Conservation (phyloP, 2,797 vertebrate species). For the Epinephelus malabaricus region DNA sequence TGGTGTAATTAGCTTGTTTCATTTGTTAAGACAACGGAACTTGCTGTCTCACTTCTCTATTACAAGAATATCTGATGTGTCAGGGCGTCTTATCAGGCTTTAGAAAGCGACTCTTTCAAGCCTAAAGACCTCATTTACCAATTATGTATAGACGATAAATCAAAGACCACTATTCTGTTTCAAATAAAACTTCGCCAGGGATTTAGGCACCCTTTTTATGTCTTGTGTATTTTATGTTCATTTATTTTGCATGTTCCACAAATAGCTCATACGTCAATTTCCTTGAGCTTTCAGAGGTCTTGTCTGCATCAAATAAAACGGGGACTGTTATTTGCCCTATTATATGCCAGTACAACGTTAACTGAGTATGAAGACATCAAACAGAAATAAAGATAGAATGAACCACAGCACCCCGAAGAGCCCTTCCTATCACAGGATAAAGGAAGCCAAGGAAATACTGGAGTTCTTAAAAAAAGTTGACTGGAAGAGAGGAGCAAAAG, state of each 20-base stretch:
- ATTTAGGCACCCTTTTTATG: not conserved
- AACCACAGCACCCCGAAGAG: slow-evolving; percentile 31
- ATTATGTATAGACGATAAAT: slow-evolving; percentile 42
- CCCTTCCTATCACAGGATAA: slow-evolving; percentile 40
- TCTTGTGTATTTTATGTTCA: slow-evolving; percentile 5
- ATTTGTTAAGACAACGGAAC: slow-evolving; percentile 62
- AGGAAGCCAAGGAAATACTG: slow-evolving; percentile 34
- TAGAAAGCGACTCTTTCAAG: slow-evolving; percentile 36
- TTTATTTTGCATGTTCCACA: slow-evolving; percentile 20
- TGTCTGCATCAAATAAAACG: slow-evolving; percentile 12
- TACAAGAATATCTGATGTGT: slow-evolving; percentile 43
- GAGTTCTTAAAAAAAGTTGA: slow-evolving; percentile 41
- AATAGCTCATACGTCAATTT: slow-evolving; percentile 30
- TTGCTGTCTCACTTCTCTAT: slow-evolving; percentile 33
- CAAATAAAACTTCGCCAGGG: slow-evolving; percentile 8
- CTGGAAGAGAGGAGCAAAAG: slow-evolving; percentile 27
- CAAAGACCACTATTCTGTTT: slow-evolving; percentile 17
- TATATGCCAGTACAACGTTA: slow-evolving; percentile 18
- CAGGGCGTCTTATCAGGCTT: slow-evolving; percentile 30
- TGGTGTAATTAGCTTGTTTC: slow-evolving; percentile 73
- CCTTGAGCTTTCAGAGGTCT: slow-evolving; percentile 27
- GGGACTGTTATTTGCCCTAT: not conserved
- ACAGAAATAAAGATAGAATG: slow-evolving; percentile 33
- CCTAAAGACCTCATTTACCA: slow-evolving; percentile 46
- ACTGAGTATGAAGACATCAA: slow-evolving; percentile 47